A percentile compares a stretch with the other conserved stretches of the same genome.
phyloP scores from a whole-genome alignment of 2,797 vertebrate genomes.

The Acanthopagrus latus region DNA sequence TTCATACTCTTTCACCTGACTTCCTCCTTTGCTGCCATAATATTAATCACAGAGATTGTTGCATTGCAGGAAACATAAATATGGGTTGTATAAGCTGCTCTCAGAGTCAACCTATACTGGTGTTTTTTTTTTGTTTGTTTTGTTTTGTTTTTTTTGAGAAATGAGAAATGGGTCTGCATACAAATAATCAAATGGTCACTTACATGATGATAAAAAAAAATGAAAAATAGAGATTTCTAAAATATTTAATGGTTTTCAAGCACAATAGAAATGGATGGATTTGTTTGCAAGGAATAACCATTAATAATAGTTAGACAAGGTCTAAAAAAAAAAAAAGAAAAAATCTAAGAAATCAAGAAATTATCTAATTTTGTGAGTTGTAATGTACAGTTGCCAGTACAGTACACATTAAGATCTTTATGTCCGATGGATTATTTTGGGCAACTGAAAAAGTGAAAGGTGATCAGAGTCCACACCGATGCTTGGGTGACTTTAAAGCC shows the following conservation, averaged over 20 bases:
- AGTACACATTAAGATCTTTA: too few relatives aligned
- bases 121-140: too few relatives aligned
- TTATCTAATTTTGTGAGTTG: background rate
- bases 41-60: too few relatives aligned
- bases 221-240: background rate
- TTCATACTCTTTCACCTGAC: too few relatives aligned
- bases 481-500: conserved; percentile 13
- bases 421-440: background rate
- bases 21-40: too few relatives aligned
- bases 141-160: too few relatives aligned
- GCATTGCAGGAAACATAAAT: too few relatives aligned
- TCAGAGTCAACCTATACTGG: too few relatives aligned
- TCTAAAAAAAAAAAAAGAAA: background rate
- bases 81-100: too few relatives aligned
- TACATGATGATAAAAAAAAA: background rate
- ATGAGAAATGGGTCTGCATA: too few relatives aligned
- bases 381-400: too few relatives aligned
- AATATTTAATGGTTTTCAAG: background rate
- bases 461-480: background rate
- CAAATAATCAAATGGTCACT: too few relatives aligned
- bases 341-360: background rate
- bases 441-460: background rate
- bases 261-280: background rate
- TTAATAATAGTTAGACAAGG: background rate
- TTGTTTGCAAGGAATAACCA: background rate